Conservation (phyloP, 2,113 vertebrate genomes). For the Macquaria ambigua region DNA sequence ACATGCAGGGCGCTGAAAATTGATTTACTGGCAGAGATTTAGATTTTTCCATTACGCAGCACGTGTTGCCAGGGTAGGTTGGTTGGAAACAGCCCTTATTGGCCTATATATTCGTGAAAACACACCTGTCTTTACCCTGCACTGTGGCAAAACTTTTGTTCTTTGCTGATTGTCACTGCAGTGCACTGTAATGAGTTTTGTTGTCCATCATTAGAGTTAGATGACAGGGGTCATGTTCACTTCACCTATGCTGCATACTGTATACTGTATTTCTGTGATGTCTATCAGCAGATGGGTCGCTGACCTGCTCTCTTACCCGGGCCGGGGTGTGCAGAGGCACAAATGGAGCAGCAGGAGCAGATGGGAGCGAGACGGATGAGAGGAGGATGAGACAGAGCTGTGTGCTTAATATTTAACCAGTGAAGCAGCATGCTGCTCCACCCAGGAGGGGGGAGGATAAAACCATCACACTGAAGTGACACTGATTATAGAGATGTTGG, state of each 20-base stretch:
- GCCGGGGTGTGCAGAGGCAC: conserved; percentile 43
- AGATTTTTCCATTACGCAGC: conserved; percentile 83
- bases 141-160: conserved; percentile 8
- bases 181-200: conserved; percentile 38
- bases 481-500: conserved; percentile 41
- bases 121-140: conserved; percentile 21
- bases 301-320: conserved; percentile 58
- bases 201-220: conserved; percentile 48
- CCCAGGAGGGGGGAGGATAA: conserved; percentile 10
- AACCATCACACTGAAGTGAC: conserved; percentile 48
- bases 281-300: conserved; percentile 72
- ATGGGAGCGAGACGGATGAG: conserved; percentile 67
- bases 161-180: conserved; percentile 1
- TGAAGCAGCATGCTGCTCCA: conserved; percentile 53
- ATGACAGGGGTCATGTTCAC: conserved; percentile 47
- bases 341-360: conserved; percentile 66
- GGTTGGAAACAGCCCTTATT: conserved; percentile 28
- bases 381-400: conserved; percentile 67
- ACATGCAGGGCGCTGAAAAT: conserved; percentile 72
- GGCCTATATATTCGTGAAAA: conserved; percentile 29
- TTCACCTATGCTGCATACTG: conserved; percentile 32
- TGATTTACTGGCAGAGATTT: conserved; percentile 82
- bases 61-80: conserved; percentile 36
- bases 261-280: conserved; percentile 53
- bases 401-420: conserved; percentile 80